Evolutionary conservation across 2,888 invertebrate species (phyloP).

Genomic region (Drosophila anomelani): DNA sequence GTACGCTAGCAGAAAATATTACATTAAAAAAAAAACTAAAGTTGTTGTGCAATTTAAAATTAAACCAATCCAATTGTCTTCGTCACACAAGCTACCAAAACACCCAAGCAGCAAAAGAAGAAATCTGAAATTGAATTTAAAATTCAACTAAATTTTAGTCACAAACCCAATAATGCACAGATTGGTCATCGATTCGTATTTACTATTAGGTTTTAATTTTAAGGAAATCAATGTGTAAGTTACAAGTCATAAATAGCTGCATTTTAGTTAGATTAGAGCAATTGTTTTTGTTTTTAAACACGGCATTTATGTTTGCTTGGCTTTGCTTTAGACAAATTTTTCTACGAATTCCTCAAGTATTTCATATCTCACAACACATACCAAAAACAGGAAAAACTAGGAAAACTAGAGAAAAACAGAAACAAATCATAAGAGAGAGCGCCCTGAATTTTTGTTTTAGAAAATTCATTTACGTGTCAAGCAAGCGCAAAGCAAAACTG

Average conservation of each 20-base stretch:
- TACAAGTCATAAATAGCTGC: slow-evolving; percentile 36
- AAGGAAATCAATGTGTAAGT: slow-evolving; percentile 20
- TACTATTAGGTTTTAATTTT: slow-evolving; percentile 20
- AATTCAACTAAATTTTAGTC: slow-evolving; percentile 55
- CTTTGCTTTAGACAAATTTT: slow-evolving; percentile 41
- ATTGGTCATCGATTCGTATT: slow-evolving; percentile 27
- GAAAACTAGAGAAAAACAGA: slow-evolving; percentile 9
- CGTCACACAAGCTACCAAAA: slow-evolving; percentile 27
- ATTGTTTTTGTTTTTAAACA: slow-evolving; percentile 49
- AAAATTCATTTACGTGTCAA: slow-evolving; percentile 71
- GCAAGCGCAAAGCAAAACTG: slow-evolving; percentile 62
- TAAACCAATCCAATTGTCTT: slow-evolving; percentile 43
- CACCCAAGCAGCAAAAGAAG: slow-evolving; percentile 42
- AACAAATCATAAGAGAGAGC: slow-evolving; percentile 37
- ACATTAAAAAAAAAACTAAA: slow-evolving; percentile 11
- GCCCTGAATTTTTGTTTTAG: slow-evolving; percentile 79
- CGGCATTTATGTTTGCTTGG: slow-evolving; percentile 64
- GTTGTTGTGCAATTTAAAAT: slow-evolving; percentile 22
- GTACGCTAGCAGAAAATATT: slow-evolving; percentile 72
- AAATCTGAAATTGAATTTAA: slow-evolving; percentile 66
- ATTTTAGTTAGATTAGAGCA: slow-evolving; percentile 47
- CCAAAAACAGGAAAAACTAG: slow-evolving; percentile 24
- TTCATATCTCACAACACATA: slow-evolving; percentile 52
- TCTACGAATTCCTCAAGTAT: slow-evolving; percentile 58
- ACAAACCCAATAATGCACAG: slow-evolving; percentile 49